These are phyloP conservation scores for Microplitis manilae DNA, from an alignment of 2,888 invertebrate species.

Conservation along the genomic window DNA sequence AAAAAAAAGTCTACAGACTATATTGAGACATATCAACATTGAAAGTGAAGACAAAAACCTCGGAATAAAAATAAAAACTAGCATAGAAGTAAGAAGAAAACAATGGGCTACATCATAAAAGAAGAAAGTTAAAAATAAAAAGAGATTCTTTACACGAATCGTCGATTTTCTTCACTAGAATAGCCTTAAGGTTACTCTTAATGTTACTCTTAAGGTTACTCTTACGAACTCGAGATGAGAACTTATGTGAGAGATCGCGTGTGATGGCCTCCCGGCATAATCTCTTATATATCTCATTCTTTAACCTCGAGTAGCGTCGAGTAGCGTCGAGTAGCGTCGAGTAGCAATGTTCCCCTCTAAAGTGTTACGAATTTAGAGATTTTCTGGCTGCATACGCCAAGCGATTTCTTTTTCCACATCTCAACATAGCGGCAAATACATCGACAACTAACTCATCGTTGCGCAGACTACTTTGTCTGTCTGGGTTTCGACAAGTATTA, in stretches of 20 bases:
- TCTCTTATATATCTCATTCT: slow-evolving; percentile 39
- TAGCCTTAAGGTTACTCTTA: slow-evolving; percentile 25
- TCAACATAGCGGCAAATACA: background rate
- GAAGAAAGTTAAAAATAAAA: slow-evolving; percentile 31
- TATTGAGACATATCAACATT: slow-evolving; percentile 2
- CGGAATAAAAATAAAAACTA: slow-evolving; percentile 13
- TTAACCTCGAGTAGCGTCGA: background rate
- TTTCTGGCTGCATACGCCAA: background rate
- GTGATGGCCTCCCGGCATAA: slow-evolving; percentile 43
- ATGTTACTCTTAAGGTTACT: slow-evolving; percentile 15
- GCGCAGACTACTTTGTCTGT: background rate
- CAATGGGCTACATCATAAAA: background rate
- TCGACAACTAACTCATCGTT: background rate
- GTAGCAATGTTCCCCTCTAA: background rate
- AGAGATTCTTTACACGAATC: slow-evolving; percentile 38
- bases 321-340: no score
- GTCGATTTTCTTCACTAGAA: slow-evolving; percentile 34
- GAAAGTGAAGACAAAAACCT: background rate
- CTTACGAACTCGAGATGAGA: slow-evolving; percentile 48
- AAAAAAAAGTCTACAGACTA: background rate
- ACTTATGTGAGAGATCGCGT: slow-evolving; percentile 57
- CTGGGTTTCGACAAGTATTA: background rate
- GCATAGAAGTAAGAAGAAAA: slow-evolving; percentile 10
- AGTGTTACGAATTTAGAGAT: slow-evolving; percentile 18
- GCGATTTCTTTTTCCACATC: slow-evolving; percentile 1